A percentile compares a stretch with the other conserved stretches of the same genome.
Conservation (phyloP, 37 sponge, comb jelly and placozoan genomes). For the Aphrocallistes beatrix region DNA sequence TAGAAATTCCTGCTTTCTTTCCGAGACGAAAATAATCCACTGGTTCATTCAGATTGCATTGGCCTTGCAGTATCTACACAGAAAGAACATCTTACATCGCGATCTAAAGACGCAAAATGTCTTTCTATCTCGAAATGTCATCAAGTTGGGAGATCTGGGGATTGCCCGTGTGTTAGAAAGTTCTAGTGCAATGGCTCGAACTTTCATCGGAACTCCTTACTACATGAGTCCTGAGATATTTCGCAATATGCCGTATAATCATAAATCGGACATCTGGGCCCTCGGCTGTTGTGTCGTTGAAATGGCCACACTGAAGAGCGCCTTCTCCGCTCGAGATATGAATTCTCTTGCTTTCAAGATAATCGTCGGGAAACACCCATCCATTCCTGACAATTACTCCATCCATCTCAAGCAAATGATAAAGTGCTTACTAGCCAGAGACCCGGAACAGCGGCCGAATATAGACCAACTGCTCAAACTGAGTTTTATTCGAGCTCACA, state of each 20-base stretch:
- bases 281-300: conserved; percentile 93
- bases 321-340: conserved; percentile 76
- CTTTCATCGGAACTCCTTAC: conserved; percentile 92
- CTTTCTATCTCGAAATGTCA: conserved; percentile 74
- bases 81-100: conserved; percentile 75
- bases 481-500: conserved; percentile 49
- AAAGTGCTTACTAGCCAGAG: conserved; percentile 46
- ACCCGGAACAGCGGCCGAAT: conserved; percentile 48
- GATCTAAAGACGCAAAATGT: conserved; percentile 94
- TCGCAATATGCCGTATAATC: conserved; percentile 69
- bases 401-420: conserved; percentile 49
- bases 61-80: conserved; percentile 85
- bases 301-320: conserved; percentile 80
- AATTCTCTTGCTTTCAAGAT: conserved; percentile 69
- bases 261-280: conserved; percentile 76
- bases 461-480: conserved; percentile 50
- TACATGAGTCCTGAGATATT: conserved; percentile 99
- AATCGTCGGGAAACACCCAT: conserved; percentile 56
- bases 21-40: conserved; percentile 70
- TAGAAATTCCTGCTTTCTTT: conserved; percentile 28
- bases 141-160: conserved; percentile 89
- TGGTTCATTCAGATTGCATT: conserved; percentile 96
- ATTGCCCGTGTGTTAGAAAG: conserved; percentile 88
- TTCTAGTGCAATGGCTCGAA: conserved; percentile 73
- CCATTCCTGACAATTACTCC: conserved; percentile 56